Base-by-base conservation (phyloP, 2,888 invertebrate genomes). In the Cephus runcator region DNA sequence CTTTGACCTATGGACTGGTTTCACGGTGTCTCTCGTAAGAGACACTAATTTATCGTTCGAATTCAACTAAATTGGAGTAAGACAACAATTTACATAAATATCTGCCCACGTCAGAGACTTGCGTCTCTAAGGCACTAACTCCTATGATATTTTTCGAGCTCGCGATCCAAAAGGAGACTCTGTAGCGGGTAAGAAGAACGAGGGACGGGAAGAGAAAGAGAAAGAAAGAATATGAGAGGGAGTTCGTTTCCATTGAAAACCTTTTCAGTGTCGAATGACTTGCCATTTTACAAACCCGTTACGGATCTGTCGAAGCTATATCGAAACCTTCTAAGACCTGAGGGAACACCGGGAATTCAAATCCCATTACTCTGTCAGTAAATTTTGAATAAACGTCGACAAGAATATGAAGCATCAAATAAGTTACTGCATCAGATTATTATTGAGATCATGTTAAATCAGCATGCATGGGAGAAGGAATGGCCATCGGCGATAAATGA, bases 1-100 rank as follows among this genome's bases (percentile, higher is more conserved):
- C 76, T 73, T 78, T 76, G 78, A 78, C 80, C 81, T 77, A 77
- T 79, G 79, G 80, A 78, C 81, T 77, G 76, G 77, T 81, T 81
- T 71, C 77, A 69, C 31, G 68, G 69, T 69, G 56, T 23, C 23
- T 56, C 81, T 81, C 80, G 79, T 84, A 81, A 82, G 79, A 81
- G 79, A 79, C 81, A 81, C 81, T 81, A 83, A 85, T 85, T 85
- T 81, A 82, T 83, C 80, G 81, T 81, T 79, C 79, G 80, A 73
- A 78, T 74, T 75, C 81, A 80, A 78, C 75, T 80, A 83, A 84
- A 85, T 85, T 80, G 84, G 81, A 81, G 82, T 82, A 80, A 81
- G 80, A 76, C 78, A 83, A 79, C 76, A 80, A 82, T 85, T 83
- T 83, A 77, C 82, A 83, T 85, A 84, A 83, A 83, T 79, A 77